Base-by-base conservation (phyloP, 2,113 vertebrate species). In the Trogon surrucura region DNA sequence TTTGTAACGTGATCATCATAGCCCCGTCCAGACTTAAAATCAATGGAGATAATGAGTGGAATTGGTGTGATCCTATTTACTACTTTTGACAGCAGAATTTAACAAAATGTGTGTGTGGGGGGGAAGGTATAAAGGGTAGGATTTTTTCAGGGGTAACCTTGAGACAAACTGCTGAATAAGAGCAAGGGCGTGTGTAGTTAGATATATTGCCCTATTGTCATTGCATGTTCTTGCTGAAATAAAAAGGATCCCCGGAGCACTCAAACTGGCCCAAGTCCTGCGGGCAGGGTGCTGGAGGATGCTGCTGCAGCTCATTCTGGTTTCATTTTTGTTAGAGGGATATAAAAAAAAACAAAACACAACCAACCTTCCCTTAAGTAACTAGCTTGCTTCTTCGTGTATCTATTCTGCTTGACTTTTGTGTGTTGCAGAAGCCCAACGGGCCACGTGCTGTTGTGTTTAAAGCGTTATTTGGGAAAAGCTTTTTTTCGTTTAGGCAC, bases 1-100 rank as follows among this genome's bases (percentile, higher is more conserved):
- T 81, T 81, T 83, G 82, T 94, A 80, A 81, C 3, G 0, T 45
- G 64, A 78, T 77, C 6, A 86, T 82, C 73, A 80, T 90, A 91
- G 88, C 51, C 73, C 45, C 6, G n/a, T 45, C 50, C 79, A 29
- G 91, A 67, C 78, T 95, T 91, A 77, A 91, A 96, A 93, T 96
- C 89, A 56, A 62, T 91, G 94, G 91, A 12, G 93, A 88, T 82
- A 91, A 92, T 54, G 85, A 89, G 74, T 36, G 6, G 78, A 34
- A 77, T 44, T 41, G 14, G 25, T 58, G 79, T 36, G 62, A 77
- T 79, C 71, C 78, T 89, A 47, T 95, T 86, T 92, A 84, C 72
- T 86, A 41, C 47, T 93, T 92, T 88, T 81, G 92, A 80, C 75
- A 47, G 67, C 54, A 45, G 82, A 80, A 80, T 88, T 80, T 85